These are phyloP conservation scores for Azemiops feae DNA, from an alignment of 2,113 vertebrate genomes.

Conservation along the genomic window DNA sequence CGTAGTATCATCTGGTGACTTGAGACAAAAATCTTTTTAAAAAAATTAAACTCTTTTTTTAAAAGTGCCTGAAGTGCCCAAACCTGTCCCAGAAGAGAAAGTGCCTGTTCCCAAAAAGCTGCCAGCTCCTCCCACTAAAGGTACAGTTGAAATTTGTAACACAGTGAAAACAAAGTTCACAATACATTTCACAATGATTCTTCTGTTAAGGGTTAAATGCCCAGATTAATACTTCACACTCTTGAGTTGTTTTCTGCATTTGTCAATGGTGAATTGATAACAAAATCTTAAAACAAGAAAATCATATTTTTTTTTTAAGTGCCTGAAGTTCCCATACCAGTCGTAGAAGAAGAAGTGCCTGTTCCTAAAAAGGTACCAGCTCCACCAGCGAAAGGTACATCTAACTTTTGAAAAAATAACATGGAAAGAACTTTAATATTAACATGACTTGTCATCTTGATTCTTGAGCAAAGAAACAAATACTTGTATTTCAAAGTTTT, in stretches of 20 bases:
- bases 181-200: neutral
- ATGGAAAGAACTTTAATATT: neutral
- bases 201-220: neutral
- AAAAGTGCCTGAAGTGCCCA: constrained; percentile 71
- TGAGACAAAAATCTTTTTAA: neutral
- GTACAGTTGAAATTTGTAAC: neutral
- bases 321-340: constrained; percentile 50
- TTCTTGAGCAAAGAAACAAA: neutral
- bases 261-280: neutral
- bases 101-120: constrained; percentile 39
- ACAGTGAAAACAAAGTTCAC: neutral
- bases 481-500: neutral
- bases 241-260: neutral
- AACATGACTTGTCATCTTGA: neutral
- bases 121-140: neutral
- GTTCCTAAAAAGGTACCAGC: neutral
- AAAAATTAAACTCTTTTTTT: constrained; percentile 55
- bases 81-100: constrained; percentile 33
- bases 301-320: constrained; percentile 68
- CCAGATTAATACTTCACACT: neutral
- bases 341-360: neutral
- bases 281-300: neutral
- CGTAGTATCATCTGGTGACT: neutral
- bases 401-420: neutral
- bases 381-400: constrained; percentile 51